A percentile compares a stretch with the other conserved stretches of the same genome.
Conservation (phyloP, 2,888 invertebrate genomes). For the Drosophila hawaiiensis region DNA sequence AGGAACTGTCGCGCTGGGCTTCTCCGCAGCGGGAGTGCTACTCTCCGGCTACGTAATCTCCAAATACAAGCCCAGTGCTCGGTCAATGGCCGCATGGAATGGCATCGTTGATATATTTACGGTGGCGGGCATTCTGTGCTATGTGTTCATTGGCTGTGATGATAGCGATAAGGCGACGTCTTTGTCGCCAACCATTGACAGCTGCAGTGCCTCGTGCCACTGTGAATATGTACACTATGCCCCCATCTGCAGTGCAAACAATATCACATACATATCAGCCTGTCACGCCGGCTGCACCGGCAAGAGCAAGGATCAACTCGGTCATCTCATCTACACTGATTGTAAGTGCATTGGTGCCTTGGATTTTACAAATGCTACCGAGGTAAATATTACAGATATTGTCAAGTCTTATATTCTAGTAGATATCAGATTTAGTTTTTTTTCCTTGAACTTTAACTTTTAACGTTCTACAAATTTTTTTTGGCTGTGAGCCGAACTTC, state of each 20-base stretch:
- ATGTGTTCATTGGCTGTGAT: conserved; percentile 88
- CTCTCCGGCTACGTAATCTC: conserved; percentile 88
- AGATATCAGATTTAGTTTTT: no score
- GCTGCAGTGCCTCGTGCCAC: conserved; percentile 88
- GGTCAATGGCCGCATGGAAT: conserved; percentile 89
- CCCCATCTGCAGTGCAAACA: conserved; percentile 89
- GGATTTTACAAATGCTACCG: background rate
- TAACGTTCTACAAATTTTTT: no score
- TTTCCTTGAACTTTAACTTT: no score
- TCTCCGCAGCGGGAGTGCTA: conserved; percentile 89
- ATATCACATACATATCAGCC: conserved; percentile 90
- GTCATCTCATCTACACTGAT: conserved; percentile 47
- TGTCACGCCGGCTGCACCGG: conserved; percentile 91
- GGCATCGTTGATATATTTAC: conserved; percentile 88
- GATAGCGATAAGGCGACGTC: conserved; percentile 85
- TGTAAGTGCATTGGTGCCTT: conserved; percentile 56
- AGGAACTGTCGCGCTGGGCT: conserved; percentile 88
- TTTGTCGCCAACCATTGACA: conserved; percentile 54
- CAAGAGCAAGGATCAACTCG: conserved; percentile 46
- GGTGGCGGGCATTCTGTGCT: conserved; percentile 88
- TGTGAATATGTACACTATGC: conserved; percentile 90
- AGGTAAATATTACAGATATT: conserved; percentile 27
- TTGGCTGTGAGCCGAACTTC: no score
- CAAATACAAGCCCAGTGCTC: conserved; percentile 88
- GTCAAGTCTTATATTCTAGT: background rate